A percentile compares a stretch with the other conserved stretches of the same genome.
Evolutionary conservation across 2,888 invertebrate genomes (phyloP).

Genomic region (Thymelicus acteon): DNA sequence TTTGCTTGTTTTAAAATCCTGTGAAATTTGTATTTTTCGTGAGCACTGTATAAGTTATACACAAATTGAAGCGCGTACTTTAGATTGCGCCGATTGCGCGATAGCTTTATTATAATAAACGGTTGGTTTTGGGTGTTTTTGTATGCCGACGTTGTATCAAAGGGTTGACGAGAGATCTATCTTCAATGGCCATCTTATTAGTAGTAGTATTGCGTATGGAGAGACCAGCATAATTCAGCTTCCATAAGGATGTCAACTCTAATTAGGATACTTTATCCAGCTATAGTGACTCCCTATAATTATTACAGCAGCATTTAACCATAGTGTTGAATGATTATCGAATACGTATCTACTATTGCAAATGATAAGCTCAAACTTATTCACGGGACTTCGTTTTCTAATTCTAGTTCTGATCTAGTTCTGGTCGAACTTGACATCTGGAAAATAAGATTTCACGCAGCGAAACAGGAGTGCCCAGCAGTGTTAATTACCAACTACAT

Average conservation of each 20-base stretch:
- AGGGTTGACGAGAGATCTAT: constrained; percentile 5
- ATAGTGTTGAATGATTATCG: too few relatives aligned
- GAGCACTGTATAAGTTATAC: neutral
- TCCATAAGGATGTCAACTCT: neutral
- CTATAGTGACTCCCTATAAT: too few relatives aligned
- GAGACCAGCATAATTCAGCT: neutral
- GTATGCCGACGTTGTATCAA: constrained; percentile 19
- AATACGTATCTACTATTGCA: too few relatives aligned
- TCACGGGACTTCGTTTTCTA: too few relatives aligned
- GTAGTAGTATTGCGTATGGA: neutral
- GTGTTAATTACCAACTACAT: too few relatives aligned
- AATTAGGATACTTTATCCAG: too few relatives aligned
- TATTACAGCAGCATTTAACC: too few relatives aligned
- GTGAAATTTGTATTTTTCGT: neutral
- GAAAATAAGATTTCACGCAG: too few relatives aligned
- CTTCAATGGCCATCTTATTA: constrained; percentile 9
- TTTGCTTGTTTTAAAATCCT: neutral
- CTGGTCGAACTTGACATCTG: too few relatives aligned
- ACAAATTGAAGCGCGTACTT: constrained; percentile 37
- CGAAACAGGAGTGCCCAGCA: too few relatives aligned
- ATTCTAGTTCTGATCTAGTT: too few relatives aligned
- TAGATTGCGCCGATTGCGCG: constrained; percentile 38
- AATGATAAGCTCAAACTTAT: too few relatives aligned
- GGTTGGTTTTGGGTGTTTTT: constrained; percentile 19
- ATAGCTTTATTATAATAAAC: constrained; percentile 39